These are phyloP conservation scores for Ips typographus DNA, from an alignment of 1,140 invertebrate species.

Conservation along the genomic window DNA sequence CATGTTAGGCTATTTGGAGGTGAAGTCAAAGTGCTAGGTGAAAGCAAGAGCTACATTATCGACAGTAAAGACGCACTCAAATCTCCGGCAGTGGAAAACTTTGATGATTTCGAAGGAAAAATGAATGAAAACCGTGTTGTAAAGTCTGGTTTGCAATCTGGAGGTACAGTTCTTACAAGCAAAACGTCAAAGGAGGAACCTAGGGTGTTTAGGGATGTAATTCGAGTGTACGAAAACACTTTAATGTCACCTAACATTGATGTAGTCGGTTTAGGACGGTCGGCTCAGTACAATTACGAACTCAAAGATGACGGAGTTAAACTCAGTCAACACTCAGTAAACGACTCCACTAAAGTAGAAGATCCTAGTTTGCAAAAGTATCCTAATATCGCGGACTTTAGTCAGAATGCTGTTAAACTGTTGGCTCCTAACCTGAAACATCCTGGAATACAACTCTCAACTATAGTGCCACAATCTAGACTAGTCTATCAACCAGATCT, in stretches of 20 bases:
- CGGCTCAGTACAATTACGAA: neutral
- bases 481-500: neutral
- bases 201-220: slow-evolving; percentile 37
- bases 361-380: slow-evolving; percentile 36
- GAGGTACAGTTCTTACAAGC: slow-evolving; percentile 68
- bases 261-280: slow-evolving; percentile 38
- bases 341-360: neutral
- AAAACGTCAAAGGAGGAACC: slow-evolving; percentile 39
- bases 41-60: slow-evolving; percentile 71
- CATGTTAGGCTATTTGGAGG: slow-evolving; percentile 75
- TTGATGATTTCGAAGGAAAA: slow-evolving; percentile 44
- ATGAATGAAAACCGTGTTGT: slow-evolving; percentile 58
- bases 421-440: slow-evolving; percentile 51
- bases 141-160: slow-evolving; percentile 71
- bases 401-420: slow-evolving; percentile 49
- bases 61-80: slow-evolving; percentile 55
- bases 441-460: slow-evolving; percentile 41
- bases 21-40: slow-evolving; percentile 70
- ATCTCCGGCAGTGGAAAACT: slow-evolving; percentile 34
- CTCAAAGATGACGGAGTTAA: neutral
- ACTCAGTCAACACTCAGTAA: no score
- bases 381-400: slow-evolving; percentile 50
- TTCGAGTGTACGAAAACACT: slow-evolving; percentile 44
- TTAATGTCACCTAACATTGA: slow-evolving; percentile 42
- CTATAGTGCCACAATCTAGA: slow-evolving; percentile 10